Percentiles rank a stretch among this genome's conserved stretches.
Evolutionary conservation across 2,113 vertebrate species (phyloP).

Genomic region (Taxidea taxus): DNA sequence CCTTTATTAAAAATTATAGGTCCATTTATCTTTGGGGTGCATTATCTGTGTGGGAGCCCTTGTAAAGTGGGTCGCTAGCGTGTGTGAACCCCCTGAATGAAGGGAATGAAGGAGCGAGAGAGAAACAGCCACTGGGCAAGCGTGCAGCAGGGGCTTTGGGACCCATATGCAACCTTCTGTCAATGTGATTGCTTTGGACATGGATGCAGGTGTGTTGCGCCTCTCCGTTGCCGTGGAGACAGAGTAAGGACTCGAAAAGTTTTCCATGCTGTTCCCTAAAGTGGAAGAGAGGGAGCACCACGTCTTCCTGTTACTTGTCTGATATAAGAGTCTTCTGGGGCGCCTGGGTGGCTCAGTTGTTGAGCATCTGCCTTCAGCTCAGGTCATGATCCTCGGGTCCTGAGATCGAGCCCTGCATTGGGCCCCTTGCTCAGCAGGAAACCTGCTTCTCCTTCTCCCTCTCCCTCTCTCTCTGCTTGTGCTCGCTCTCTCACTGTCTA

Average conservation of each 20-base stretch:
- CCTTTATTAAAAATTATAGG: background rate
- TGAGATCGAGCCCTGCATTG: too few relatives aligned
- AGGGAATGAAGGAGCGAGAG: too few relatives aligned
- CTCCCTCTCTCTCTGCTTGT: too few relatives aligned
- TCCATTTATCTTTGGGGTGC: background rate
- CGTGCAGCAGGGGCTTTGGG: background rate
- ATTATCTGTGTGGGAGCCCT: background rate
- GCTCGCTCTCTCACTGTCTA: too few relatives aligned
- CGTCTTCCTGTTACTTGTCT: background rate
- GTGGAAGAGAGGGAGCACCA: background rate
- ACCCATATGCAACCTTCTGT: background rate
- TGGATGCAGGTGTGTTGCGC: background rate
- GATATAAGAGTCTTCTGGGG: background rate
- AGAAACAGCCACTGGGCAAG: background rate
- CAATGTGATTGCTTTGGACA: background rate
- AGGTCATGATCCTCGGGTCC: too few relatives aligned
- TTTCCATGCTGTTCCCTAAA: background rate
- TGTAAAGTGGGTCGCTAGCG: background rate
- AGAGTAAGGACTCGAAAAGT: background rate
- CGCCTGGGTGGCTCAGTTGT: too few relatives aligned
- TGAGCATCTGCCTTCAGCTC: too few relatives aligned
- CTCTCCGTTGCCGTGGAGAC: accelerated
- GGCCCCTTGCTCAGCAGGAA: too few relatives aligned
- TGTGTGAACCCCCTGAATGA: background rate
- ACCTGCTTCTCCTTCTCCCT: too few relatives aligned